These are phyloP conservation scores for Ennomos quercinarius DNA, from an alignment of 2,888 invertebrate genomes.

Conservation along the genomic window DNA sequence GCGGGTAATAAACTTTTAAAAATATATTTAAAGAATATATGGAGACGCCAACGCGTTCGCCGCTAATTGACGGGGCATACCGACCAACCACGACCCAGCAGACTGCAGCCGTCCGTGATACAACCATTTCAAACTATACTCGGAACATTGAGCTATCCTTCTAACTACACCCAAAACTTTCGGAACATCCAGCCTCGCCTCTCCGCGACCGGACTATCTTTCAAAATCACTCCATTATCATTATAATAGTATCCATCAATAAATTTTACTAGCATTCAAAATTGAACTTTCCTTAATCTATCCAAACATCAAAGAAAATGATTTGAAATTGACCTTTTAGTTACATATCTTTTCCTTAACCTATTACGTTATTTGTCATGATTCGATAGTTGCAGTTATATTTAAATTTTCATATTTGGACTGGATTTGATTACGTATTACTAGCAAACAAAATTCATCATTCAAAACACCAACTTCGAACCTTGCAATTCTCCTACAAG, in stretches of 20 bases:
- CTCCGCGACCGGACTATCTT: conserved; percentile 8
- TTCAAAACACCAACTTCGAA: conserved; percentile 40
- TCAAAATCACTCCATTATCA: conserved; percentile 13
- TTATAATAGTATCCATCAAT: conserved; percentile 29
- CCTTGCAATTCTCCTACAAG: conserved; percentile 38
- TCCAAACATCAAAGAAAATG: conserved; percentile 19
- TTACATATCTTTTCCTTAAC: conserved; percentile 18
- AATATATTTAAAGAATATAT: conserved; percentile 68
- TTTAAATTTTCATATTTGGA: conserved; percentile 17
- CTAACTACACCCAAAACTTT: conserved; percentile 25
- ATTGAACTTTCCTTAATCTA: conserved; percentile 23
- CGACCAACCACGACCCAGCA: conserved; percentile 56
- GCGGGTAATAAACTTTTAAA: conserved; percentile 66
- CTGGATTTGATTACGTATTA: conserved; percentile 25
- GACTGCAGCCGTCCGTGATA: conserved; percentile 37
- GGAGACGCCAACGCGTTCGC: conserved; percentile 66
- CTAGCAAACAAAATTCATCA: conserved; percentile 26
- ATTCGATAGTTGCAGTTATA: conserved; percentile 11
- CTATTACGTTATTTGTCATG: conserved; percentile 32
- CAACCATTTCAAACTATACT: conserved; percentile 50
- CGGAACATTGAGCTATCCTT: conserved; percentile 60
- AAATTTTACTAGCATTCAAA: conserved; percentile 30
- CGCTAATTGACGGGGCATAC: conserved; percentile 77
- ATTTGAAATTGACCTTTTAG: conserved; percentile 34
- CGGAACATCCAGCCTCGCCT: conserved; percentile 30